Conservation (phyloP, 2,113 vertebrate species). For the Rhabdornis inornatus region DNA sequence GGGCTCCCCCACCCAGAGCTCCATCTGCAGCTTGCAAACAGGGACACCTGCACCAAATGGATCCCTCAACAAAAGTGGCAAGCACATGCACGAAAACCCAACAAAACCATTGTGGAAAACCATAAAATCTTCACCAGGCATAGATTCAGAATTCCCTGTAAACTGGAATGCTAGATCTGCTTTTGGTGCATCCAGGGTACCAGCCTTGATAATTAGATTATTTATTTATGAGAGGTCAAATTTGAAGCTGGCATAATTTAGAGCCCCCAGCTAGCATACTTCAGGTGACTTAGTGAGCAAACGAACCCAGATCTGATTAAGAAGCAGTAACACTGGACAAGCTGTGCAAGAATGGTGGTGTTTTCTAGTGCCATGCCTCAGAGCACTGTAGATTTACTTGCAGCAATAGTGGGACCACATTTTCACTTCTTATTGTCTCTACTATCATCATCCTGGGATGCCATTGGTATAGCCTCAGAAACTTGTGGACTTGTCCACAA, state of each 20-base stretch:
- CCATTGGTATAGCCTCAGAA: not conserved
- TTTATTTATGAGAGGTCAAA: not conserved
- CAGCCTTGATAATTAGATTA: not conserved
- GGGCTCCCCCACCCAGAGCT: not conserved
- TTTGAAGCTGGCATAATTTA: not conserved
- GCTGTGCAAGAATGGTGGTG: not conserved
- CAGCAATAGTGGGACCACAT: not conserved
- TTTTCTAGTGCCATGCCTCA: not conserved
- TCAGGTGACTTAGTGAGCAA: not conserved
- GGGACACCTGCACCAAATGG: not conserved
- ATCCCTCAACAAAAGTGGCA: not conserved
- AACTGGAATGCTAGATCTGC: not conserved
- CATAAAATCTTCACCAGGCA: not conserved
- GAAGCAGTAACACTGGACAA: not conserved
- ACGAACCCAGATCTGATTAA: not conserved
- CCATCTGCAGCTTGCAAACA: not conserved
- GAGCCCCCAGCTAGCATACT: not conserved
- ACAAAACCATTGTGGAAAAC: not conserved
- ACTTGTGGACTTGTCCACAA: not conserved
- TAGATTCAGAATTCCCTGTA: not conserved
- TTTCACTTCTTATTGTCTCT: not conserved
- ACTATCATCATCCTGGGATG: not conserved
- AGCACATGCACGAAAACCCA: fast-evolving
- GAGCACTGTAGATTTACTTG: not conserved
- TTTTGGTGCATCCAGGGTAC: not conserved